Percentiles rank a stretch among this genome's conserved stretches.
These are phyloP conservation scores for Premnoplex brunnescens DNA, from an alignment of 2,797 vertebrate species.

Conservation along the genomic window DNA sequence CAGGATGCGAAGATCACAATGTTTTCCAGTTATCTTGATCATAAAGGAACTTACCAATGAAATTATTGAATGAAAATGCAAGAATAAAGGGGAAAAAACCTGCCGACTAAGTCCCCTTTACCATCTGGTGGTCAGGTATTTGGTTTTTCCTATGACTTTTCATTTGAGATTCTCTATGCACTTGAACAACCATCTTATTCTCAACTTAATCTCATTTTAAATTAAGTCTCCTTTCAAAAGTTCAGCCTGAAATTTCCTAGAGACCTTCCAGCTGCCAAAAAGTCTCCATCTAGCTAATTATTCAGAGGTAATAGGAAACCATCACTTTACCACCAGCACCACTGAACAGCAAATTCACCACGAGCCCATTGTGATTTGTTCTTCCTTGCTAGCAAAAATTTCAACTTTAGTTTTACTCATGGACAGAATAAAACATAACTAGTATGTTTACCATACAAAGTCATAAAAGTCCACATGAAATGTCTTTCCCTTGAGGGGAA, in stretches of 20 bases:
- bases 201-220: background rate
- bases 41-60: background rate
- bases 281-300: background rate
- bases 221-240: background rate
- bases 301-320: background rate
- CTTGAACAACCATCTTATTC: background rate
- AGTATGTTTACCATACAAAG: background rate
- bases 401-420: background rate
- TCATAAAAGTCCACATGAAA: background rate
- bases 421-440: background rate
- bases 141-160: background rate
- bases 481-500: background rate
- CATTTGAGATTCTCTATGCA: background rate
- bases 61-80: background rate
- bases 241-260: background rate
- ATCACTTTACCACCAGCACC: background rate
- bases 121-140: background rate
- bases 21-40: background rate
- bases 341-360: background rate
- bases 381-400: background rate
- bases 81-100: background rate
- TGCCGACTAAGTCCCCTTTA: background rate
- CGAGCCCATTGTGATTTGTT: background rate
- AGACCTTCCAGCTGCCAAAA: background rate
- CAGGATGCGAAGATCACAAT: background rate